These are phyloP conservation scores for Callipepla squamata DNA, from an alignment of 2,113 vertebrate species.

Conservation along the genomic window DNA sequence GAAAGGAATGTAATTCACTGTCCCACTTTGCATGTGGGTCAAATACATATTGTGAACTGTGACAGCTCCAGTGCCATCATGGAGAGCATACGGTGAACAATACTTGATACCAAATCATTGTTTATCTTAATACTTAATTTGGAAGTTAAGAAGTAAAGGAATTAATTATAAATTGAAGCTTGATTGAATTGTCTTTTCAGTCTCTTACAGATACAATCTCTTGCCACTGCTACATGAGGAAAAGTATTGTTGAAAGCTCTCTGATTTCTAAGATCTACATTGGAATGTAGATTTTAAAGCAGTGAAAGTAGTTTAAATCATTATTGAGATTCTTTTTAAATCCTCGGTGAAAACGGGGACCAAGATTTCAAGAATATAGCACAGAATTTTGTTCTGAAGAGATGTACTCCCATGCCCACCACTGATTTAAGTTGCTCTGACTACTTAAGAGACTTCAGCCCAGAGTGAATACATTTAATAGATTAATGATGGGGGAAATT, in stretches of 20 bases:
- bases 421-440: background rate
- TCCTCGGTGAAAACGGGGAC: fast-evolving
- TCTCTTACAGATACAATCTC: background rate
- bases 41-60: background rate
- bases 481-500: background rate
- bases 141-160: background rate
- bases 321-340: background rate
- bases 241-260: background rate
- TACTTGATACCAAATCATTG: background rate
- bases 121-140: slow-evolving; percentile 38
- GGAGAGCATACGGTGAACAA: background rate
- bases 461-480: background rate
- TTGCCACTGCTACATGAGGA: background rate
- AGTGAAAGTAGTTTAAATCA: background rate
- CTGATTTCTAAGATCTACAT: background rate
- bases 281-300: background rate
- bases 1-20: slow-evolving; percentile 20
- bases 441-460: background rate
- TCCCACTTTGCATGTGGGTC: slow-evolving; percentile 9
- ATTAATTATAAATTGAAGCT: slow-evolving; percentile 3
- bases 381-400: background rate
- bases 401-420: background rate
- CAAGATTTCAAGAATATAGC: background rate
- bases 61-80: background rate
- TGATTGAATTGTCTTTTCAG: slow-evolving; percentile 1